Evolutionary conservation across 2,797 vertebrate species (phyloP).

Genomic region (Ibycter americanus): DNA sequence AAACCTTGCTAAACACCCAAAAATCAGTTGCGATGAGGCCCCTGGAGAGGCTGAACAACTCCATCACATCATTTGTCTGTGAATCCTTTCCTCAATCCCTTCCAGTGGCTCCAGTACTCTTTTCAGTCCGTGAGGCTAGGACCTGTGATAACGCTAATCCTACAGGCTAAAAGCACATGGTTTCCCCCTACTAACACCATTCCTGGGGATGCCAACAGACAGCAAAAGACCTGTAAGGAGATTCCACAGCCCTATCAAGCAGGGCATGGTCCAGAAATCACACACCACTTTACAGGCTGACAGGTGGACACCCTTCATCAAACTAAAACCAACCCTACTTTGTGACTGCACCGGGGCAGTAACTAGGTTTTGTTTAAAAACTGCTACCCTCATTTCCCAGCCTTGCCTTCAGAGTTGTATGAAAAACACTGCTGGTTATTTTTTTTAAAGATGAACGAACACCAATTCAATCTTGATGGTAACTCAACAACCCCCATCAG

Average conservation of each 20-base stretch:
- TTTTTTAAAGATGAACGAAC: neutral
- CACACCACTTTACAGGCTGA: neutral
- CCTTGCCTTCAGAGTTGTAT: neutral
- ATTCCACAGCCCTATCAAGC: neutral
- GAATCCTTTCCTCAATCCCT: neutral
- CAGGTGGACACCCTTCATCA: neutral
- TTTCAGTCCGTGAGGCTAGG: neutral
- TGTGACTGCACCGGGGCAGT: neutral
- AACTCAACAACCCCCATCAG: neutral
- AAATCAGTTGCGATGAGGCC: neutral
- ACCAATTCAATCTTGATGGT: neutral
- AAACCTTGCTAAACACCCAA: neutral
- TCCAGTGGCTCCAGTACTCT: neutral
- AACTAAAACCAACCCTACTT: neutral
- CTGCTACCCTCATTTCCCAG: neutral
- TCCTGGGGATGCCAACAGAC: neutral
- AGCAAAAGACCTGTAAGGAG: neutral
- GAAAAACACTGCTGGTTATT: neutral
- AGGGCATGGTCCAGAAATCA: neutral
- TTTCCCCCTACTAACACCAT: neutral
- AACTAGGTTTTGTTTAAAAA: neutral
- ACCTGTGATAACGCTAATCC: neutral
- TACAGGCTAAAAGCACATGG: neutral
- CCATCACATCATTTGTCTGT: neutral
- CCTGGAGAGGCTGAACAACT: neutral